A percentile compares a stretch with the other conserved stretches of the same genome.
phyloP scores from a whole-genome alignment of 2,888 invertebrate species.

The Dyspetes luteomarginatus region DNA sequence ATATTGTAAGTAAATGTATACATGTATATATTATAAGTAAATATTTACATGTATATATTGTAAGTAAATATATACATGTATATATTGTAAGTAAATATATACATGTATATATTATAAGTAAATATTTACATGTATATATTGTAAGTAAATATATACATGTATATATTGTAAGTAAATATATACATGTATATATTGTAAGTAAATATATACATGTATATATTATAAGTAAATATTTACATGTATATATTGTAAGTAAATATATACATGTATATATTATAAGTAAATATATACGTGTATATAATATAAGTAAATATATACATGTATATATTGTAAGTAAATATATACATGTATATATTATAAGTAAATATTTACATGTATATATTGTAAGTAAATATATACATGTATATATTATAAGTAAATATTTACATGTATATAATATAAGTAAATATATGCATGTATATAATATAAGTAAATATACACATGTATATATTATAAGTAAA shows the following conservation, averaged over 20 bases:
- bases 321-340: neutral
- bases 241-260: neutral
- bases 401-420: neutral
- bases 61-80: neutral
- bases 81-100: neutral
- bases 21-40: neutral
- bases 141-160: neutral
- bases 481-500: neutral
- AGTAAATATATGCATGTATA: neutral
- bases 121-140: neutral
- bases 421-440: neutral
- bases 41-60: neutral
- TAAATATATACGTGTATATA: neutral
- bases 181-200: neutral
- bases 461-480: neutral
- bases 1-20: neutral
- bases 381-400: neutral
- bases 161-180: neutral
- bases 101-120: neutral
- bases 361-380: neutral
- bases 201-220: neutral
- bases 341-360: neutral
- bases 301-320: neutral
- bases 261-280: neutral
- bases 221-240: neutral